Conservation (phyloP, 2,113 vertebrate genomes). For the Penelope pileata region DNA sequence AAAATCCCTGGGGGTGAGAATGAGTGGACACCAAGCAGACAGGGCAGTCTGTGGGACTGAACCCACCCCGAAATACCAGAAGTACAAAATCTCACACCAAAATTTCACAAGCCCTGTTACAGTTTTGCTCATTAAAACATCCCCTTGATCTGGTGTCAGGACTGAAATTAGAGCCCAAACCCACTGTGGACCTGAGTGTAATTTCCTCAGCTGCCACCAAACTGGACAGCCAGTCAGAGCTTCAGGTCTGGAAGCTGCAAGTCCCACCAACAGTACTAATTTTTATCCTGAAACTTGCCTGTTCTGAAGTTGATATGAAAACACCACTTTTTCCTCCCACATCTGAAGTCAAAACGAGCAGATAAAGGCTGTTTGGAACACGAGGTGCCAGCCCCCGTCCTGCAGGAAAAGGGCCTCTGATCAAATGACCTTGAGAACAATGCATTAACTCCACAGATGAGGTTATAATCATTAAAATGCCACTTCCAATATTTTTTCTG, state of each 20-base stretch:
- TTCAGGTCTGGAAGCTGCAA: background rate
- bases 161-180: background rate
- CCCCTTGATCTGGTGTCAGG: background rate
- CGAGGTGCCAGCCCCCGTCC: background rate
- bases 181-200: fast-evolving
- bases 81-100: fast-evolving
- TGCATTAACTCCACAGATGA: background rate
- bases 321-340: background rate
- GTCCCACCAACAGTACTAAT: fast-evolving
- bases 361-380: background rate
- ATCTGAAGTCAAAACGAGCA: background rate
- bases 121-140: background rate
- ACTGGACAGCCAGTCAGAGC: fast-evolving
- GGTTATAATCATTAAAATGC: background rate
- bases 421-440: background rate
- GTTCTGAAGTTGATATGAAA: background rate
- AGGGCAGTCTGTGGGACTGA: background rate
- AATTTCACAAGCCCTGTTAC: background rate
- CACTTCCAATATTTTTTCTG: background rate
- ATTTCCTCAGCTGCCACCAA: background rate
- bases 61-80: background rate
- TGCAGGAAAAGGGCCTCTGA: background rate
- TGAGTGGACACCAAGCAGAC: background rate
- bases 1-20: background rate
- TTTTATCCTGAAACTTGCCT: background rate